phyloP scores from a whole-genome alignment of 2,888 invertebrate genomes.

The Conchocele bisecta region DNA sequence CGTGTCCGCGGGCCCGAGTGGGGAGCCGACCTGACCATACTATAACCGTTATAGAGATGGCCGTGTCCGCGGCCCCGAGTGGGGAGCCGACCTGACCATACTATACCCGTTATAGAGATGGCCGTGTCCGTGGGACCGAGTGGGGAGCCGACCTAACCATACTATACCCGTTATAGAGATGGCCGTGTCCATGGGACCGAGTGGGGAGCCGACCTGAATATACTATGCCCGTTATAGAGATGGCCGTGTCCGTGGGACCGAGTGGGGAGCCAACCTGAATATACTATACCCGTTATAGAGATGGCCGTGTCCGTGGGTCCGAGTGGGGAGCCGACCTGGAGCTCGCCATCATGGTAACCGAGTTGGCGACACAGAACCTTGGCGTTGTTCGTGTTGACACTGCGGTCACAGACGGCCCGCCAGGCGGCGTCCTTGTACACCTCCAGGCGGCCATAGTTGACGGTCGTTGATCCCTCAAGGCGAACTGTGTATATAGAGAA shows the following conservation, averaged over 20 bases:
- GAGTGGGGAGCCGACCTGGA: conserved; percentile 42
- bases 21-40: no score
- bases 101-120: conserved; percentile 20
- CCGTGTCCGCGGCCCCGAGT: conserved; percentile 15
- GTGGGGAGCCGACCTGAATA: conserved; percentile 40
- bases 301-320: conserved; percentile 30
- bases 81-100: conserved; percentile 43
- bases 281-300: conserved; percentile 18
- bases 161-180: conserved; percentile 24
- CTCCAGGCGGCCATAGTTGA: conserved; percentile 58
- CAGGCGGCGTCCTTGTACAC: conserved; percentile 43
- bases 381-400: conserved; percentile 57
- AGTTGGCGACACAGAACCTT: conserved; percentile 59
- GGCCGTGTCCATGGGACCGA: conserved; percentile 16
- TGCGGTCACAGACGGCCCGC: conserved; percentile 54
- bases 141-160: conserved; percentile 39
- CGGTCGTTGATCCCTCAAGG: conserved; percentile 40
- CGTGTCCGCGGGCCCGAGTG: no score
- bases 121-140: conserved; percentile 20
- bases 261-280: conserved; percentile 43
- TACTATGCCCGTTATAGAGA: conserved; percentile 22
- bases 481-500: conserved; percentile 52
- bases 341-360: conserved; percentile 57
- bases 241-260: conserved; percentile 14
- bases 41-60: conserved; percentile 23